A percentile compares a stretch with the other conserved stretches of the same genome.
These are phyloP conservation scores for Phrynocephalus guinanensis DNA, from an alignment of 2,797 vertebrate genomes.

Conservation along the genomic window DNA sequence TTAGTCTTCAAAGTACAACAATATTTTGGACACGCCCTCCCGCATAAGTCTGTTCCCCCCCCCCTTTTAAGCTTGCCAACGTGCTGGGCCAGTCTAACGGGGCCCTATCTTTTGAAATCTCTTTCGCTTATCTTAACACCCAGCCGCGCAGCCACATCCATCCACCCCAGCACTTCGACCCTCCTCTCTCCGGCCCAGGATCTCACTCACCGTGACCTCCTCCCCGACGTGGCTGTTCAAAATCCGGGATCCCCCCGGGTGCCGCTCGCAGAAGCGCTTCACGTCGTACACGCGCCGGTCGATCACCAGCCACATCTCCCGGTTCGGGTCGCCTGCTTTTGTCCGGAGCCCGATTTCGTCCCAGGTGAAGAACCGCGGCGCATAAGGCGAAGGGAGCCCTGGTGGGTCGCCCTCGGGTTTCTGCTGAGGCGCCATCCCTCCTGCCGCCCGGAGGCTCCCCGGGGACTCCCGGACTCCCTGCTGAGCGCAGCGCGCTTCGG, in stretches of 20 bases:
- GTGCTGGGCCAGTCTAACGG: no score
- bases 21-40: no score
- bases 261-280: conserved; percentile 80
- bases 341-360: conserved; percentile 70
- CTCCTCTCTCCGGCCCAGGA: neutral
- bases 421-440: neutral
- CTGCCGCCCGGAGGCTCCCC: neutral
- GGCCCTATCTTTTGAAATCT: no score
- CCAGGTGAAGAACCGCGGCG: conserved; percentile 83
- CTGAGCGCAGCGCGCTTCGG: neutral
- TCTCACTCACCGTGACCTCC: conserved; percentile 87
- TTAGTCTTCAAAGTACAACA: no score
- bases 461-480: neutral
- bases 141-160: neutral
- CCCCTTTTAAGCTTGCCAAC: no score
- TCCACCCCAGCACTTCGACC: neutral
- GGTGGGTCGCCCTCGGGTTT: neutral
- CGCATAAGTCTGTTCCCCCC: no score
- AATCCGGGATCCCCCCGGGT: conserved; percentile 86
- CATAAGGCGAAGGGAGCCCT: neutral
- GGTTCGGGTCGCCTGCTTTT: conserved; percentile 69
- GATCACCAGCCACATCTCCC: conserved; percentile 89
- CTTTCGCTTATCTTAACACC: neutral
- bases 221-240: conserved; percentile 88
- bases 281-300: conserved; percentile 90